Conservation (phyloP, 2,888 invertebrate genomes). For the Alsophila aescularia region DNA sequence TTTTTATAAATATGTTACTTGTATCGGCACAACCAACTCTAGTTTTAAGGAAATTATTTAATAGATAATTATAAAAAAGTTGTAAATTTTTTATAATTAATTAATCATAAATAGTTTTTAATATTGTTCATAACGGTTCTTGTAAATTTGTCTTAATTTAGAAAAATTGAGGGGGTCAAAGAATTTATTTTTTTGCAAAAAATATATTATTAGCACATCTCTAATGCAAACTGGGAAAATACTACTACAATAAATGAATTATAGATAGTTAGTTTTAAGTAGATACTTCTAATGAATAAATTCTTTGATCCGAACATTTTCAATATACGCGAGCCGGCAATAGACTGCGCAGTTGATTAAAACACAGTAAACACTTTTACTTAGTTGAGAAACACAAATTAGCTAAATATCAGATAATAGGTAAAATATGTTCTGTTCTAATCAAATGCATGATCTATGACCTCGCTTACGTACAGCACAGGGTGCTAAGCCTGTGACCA, state of each 20-base stretch:
- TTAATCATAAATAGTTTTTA: conserved; percentile 58
- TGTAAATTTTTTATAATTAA: conserved; percentile 76
- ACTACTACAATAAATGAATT: conserved; percentile 29
- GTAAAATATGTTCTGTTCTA: conserved; percentile 6
- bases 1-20: conserved; percentile 47
- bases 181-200: conserved; percentile 28
- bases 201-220: conserved; percentile 19
- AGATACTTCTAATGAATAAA: conserved; percentile 18
- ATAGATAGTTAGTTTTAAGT: conserved; percentile 23
- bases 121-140: conserved; percentile 59
- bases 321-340: background rate
- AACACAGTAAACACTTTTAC: background rate
- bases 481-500: conserved; percentile 20
- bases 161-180: conserved; percentile 43
- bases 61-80: conserved; percentile 67
- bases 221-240: conserved; percentile 26
- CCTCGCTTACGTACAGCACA: conserved; percentile 16
- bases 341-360: conserved; percentile 25
- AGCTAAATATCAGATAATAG: background rate
- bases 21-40: conserved; percentile 80
- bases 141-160: conserved; percentile 64
- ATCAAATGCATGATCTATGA: conserved; percentile 32
- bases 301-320: conserved; percentile 35
- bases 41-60: conserved; percentile 74
- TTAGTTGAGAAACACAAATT: too few relatives aligned